Percentiles rank a stretch among this genome's conserved stretches.
phyloP scores from a whole-genome alignment of 2,888 invertebrate genomes.

The Branchellion lobata region DNA sequence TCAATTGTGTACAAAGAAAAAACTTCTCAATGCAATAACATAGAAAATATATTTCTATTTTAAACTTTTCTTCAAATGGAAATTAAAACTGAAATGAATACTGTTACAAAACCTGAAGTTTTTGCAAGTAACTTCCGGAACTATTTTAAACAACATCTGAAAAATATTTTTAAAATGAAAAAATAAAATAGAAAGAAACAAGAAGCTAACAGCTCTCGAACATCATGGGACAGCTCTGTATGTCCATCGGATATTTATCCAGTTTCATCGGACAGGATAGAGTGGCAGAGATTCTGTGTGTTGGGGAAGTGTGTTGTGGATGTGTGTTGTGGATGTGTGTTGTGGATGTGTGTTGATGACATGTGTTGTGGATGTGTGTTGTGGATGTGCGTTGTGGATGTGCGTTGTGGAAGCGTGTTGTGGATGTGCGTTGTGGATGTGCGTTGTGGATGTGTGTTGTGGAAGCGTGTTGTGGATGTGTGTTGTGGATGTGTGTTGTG shows the following conservation, averaged over 20 bases:
- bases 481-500: too few relatives aligned
- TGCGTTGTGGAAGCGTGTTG: too few relatives aligned
- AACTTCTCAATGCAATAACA: not conserved
- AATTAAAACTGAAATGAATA: too few relatives aligned
- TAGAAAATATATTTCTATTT: not conserved
- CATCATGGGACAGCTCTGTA: conserved; percentile 56
- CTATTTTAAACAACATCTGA: not conserved
- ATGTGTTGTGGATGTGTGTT: too few relatives aligned
- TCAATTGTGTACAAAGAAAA: not conserved
- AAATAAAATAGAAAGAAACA: not conserved
- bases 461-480: too few relatives aligned
- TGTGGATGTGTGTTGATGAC: too few relatives aligned
- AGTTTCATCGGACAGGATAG: conserved; percentile 57
- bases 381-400: too few relatives aligned
- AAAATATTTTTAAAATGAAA: not conserved
- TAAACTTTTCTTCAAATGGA: not conserved
- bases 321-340: too few relatives aligned
- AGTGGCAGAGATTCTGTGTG: conserved; percentile 53
- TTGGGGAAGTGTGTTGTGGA: not conserved
- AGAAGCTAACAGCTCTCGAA: conserved; percentile 58
- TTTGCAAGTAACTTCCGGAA: not conserved
- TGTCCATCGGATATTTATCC: conserved; percentile 57
- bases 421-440: too few relatives aligned
- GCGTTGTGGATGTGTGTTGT: too few relatives aligned
- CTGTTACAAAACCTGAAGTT: too few relatives aligned